Base-by-base conservation (phyloP, 2,113 vertebrate genomes). In the Psilopsiagon aymara region DNA sequence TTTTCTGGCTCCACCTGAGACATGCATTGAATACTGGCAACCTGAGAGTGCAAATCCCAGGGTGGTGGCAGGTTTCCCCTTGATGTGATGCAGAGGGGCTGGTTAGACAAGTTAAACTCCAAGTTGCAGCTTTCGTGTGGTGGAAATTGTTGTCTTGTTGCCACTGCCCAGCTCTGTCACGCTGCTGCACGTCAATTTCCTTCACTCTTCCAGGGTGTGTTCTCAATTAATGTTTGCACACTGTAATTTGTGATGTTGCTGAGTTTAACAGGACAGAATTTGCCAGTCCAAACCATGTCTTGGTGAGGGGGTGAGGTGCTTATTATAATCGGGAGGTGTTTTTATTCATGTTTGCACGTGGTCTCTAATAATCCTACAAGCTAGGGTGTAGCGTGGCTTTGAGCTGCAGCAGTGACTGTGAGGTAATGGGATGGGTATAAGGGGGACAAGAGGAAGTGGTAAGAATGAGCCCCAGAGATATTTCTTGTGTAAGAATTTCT, bases 231-330 rank as follows among this genome's bases (percentile, higher is more conserved):
- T 6, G 13, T 37, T 69, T 59, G 62, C 74, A 64, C 3, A 1
- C 86, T 94, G 64, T 63, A 53, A 93, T 96, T 87, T 95, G 69
- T 59, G 88, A 74, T 19, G 66, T 55, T 90, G 60, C 67, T 76
- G 6, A 4, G 62, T 69, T 89, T 16, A 91, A 46, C 66, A 86
- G 73, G 52, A 76, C 86, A 77, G 46, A 74, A 20, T 86, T 39
- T 92, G 70, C 86, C 43, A 53, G 59, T 20, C 41, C 68, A 43
- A 80, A 57, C 49, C 2, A 5, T 24, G 49, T 20, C 46, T 49
- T 35, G 59, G 67, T 73, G 76, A 51, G 41, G 86, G 75, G 63
- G 68, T 90, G 90, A 95, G 64, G 85, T 83, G 43, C 67, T 63
- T 74, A 1, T 63, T 77, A 78, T 74, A 47, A 4, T 17, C 2